phyloP scores from a whole-genome alignment of 2,113 vertebrate species.

The Dasypus novemcinctus region DNA sequence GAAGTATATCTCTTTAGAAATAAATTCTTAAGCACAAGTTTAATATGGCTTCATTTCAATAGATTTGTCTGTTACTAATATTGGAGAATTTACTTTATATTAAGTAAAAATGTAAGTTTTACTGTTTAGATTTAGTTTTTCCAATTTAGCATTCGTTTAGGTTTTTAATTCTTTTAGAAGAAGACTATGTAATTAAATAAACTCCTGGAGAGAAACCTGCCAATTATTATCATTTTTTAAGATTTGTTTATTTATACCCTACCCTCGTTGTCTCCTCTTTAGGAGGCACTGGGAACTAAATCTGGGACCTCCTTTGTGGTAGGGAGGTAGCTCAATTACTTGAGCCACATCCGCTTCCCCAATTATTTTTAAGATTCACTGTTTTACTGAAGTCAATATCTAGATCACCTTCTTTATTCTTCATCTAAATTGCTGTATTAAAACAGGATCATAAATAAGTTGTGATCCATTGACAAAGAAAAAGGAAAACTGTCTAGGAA shows the following conservation, averaged over 20 bases:
- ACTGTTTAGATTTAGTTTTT: neutral
- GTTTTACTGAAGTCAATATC: neutral
- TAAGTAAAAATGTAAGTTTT: slow-evolving; percentile 39
- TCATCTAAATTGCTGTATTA: slow-evolving; percentile 1
- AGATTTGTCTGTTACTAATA: neutral
- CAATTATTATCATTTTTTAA: neutral
- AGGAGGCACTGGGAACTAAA: neutral
- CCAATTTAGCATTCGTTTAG: neutral
- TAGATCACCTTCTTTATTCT: neutral
- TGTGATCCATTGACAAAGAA: slow-evolving; percentile 4
- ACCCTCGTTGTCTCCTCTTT: no score
- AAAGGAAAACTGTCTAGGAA: neutral
- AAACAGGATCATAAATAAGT: neutral
- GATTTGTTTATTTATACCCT: neutral
- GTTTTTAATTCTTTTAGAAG: neutral
- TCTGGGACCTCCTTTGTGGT: no score
- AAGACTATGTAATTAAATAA: neutral
- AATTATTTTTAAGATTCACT: neutral
- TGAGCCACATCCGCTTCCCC: no score
- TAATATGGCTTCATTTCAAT: neutral
- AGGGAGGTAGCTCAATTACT: no score
- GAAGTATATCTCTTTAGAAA: neutral
- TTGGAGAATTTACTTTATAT: slow-evolving; percentile 5
- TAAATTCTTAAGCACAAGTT: neutral
- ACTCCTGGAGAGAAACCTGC: neutral